Evolutionary conservation across 2,113 vertebrate species (phyloP).

Genomic region (Syngnathus scovelli): DNA sequence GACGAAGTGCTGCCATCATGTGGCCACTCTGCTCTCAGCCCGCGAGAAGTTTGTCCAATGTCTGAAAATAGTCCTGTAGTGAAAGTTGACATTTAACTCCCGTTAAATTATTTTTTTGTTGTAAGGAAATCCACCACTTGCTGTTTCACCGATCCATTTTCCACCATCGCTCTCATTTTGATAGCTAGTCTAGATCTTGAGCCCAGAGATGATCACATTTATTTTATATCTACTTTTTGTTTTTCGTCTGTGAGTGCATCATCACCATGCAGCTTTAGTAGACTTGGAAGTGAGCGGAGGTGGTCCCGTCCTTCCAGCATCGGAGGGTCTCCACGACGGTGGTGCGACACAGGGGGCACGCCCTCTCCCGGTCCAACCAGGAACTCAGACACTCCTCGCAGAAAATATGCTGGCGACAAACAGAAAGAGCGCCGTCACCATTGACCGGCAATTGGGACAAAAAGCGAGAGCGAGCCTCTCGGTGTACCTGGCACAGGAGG

Average conservation of each 20-base stretch:
- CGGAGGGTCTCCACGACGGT: constrained; percentile 82
- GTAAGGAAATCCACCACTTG: no score
- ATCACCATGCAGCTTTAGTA: constrained; percentile 64
- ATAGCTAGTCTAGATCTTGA: no score
- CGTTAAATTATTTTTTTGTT: no score
- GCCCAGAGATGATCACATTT: no score
- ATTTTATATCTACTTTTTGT: neutral
- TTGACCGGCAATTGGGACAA: constrained; percentile 15
- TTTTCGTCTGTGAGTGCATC: neutral
- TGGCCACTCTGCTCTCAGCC: no score
- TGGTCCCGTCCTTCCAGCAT: constrained; percentile 96
- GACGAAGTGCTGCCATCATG: no score
- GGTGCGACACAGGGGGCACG: constrained; percentile 89
- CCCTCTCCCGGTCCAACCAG: constrained; percentile 93
- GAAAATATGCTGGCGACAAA: constrained; percentile 82
- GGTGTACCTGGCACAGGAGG: constrained; percentile 87
- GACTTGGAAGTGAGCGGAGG: constrained; percentile 94
- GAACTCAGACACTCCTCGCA: constrained; percentile 94
- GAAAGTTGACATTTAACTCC: no score
- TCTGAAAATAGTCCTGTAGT: no score
- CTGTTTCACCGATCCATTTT: no score
- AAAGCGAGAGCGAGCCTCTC: no score
- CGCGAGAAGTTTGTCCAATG: no score
- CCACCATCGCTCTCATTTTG: no score
- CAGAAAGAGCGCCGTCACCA: neutral